These are phyloP conservation scores for Tachycineta bicolor DNA, from an alignment of 2,113 vertebrate genomes.

Conservation along the genomic window DNA sequence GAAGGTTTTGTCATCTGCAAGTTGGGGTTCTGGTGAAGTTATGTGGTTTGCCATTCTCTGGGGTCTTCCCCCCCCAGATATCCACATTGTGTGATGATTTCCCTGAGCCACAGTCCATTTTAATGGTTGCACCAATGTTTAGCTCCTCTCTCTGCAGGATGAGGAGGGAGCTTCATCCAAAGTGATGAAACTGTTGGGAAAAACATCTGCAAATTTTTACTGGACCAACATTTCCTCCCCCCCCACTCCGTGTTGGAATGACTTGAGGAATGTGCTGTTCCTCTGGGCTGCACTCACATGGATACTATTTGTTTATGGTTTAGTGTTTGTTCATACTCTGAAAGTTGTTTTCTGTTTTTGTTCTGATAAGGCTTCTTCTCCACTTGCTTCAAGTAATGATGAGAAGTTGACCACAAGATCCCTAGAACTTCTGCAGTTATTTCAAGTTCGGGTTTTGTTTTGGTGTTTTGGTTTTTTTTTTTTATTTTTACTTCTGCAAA, in stretches of 20 bases:
- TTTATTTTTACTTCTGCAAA: not conserved
- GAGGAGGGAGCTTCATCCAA: not conserved
- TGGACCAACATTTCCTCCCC: not conserved
- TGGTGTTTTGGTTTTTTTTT: not conserved
- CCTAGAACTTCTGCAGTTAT: not conserved
- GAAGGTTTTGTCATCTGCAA: not conserved
- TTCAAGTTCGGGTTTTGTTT: not conserved
- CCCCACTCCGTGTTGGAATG: not conserved
- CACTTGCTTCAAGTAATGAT: not conserved
- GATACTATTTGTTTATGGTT: not conserved
- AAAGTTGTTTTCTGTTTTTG: not conserved
- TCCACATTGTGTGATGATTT: not conserved
- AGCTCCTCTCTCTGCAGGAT: not conserved
- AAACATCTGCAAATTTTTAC: not conserved
- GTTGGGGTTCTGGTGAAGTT: not conserved
- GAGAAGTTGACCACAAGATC: not conserved
- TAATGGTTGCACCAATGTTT: fast-evolving
- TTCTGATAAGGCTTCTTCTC: not conserved
- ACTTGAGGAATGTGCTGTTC: not conserved
- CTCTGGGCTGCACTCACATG: not conserved
- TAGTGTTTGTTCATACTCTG: not conserved
- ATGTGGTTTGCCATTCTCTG: not conserved
- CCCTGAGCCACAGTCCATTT: not conserved
- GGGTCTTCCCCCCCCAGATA: not conserved
- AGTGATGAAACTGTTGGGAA: not conserved